These are phyloP conservation scores for Stomorhina lunata DNA, from an alignment of 2,888 invertebrate genomes.

Conservation along the genomic window DNA sequence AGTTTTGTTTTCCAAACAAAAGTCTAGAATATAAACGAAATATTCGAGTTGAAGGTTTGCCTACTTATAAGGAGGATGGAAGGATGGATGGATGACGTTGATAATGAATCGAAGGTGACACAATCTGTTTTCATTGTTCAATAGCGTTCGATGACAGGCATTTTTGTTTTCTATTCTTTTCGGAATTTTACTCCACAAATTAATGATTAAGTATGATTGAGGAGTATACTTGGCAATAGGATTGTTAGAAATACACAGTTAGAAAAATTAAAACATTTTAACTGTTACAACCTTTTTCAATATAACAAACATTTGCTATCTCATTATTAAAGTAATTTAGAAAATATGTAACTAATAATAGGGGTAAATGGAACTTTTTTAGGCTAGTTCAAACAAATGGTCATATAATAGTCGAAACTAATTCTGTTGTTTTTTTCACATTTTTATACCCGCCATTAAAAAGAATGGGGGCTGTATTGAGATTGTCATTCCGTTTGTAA, in stretches of 20 bases:
- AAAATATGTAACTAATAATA: too few relatives aligned
- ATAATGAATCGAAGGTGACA: constrained; percentile 64
- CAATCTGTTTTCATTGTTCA: constrained; percentile 52
- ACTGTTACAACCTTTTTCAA: too few relatives aligned
- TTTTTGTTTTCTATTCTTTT: neutral
- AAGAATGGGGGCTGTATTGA: too few relatives aligned
- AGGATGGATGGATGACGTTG: constrained; percentile 33
- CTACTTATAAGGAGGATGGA: neutral
- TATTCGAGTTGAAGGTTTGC: neutral
- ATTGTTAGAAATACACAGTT: constrained; percentile 2
- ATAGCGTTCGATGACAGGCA: constrained; percentile 50
- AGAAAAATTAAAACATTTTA: neutral
- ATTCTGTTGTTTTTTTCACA: too few relatives aligned
- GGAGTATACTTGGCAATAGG: neutral
- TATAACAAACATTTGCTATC: too few relatives aligned
- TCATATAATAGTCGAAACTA: too few relatives aligned
- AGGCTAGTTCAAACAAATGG: too few relatives aligned
- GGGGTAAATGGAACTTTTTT: too few relatives aligned
- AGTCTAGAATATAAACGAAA: neutral
- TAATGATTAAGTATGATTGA: neutral
- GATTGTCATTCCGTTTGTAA: too few relatives aligned
- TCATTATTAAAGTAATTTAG: too few relatives aligned
- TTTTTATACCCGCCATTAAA: too few relatives aligned
- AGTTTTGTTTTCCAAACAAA: constrained; percentile 16
- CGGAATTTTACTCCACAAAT: neutral